phyloP scores from a whole-genome alignment of 2,113 vertebrate species.

The Cheilinus undulatus region DNA sequence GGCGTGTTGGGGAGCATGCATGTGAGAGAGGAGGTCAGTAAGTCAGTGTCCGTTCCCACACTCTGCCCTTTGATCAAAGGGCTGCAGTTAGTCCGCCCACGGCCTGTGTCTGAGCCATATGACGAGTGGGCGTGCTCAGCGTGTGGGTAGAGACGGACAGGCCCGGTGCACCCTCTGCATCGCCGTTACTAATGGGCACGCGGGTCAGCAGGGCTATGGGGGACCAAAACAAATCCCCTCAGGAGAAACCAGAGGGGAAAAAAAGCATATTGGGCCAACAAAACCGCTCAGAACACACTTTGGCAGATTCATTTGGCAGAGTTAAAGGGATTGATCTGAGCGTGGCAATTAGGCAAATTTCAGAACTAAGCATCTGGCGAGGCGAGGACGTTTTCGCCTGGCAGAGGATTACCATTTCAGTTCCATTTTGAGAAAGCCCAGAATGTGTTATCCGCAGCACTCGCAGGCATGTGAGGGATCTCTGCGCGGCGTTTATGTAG shows the following conservation, averaged over 20 bases:
- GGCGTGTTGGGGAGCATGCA: constrained; percentile 13
- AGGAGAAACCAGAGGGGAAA: constrained; percentile 27
- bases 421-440: constrained; percentile 69
- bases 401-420: constrained; percentile 73
- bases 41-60: constrained; percentile 63
- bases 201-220: constrained; percentile 52
- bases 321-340: constrained; percentile 74
- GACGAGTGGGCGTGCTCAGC: constrained; percentile 58
- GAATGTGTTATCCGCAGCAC: constrained; percentile 67
- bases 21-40: constrained; percentile 51
- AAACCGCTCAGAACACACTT: constrained; percentile 59
- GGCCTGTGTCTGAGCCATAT: constrained; percentile 63
- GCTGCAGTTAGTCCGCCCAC: constrained; percentile 72
- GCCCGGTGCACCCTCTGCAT: constrained; percentile 44
- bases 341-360: constrained; percentile 77
- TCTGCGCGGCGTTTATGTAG: background rate
- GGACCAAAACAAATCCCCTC: constrained; percentile 24
- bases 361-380: constrained; percentile 79
- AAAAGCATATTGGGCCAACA: constrained; percentile 61
- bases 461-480: constrained; percentile 25
- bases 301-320: constrained; percentile 67
- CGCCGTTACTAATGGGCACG: constrained; percentile 58
- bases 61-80: constrained; percentile 69
- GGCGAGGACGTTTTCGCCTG: constrained; percentile 69
- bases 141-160: constrained; percentile 56